Conservation (phyloP, 2,888 invertebrate genomes). For the Willowsia nigromaculata region DNA sequence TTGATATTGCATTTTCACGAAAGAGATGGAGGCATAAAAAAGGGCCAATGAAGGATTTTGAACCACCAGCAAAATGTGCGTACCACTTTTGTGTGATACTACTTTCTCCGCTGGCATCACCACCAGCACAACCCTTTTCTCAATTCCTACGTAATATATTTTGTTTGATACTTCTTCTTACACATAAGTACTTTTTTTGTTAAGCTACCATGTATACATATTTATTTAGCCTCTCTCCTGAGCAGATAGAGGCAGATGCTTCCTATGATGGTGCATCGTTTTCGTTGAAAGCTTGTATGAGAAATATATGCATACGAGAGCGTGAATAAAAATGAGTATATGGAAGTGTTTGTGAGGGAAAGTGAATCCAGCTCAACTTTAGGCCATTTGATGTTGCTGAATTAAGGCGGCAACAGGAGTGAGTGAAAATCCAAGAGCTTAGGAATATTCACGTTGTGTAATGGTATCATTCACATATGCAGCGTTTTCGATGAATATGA, state of each 20-base stretch:
- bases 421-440: conserved; percentile 70
- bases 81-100: conserved; percentile 23
- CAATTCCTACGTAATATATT: conserved; percentile 24
- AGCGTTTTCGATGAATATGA: conserved; percentile 37
- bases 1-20: conserved; percentile 79
- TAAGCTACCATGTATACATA: conserved; percentile 15
- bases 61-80: conserved; percentile 48
- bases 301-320: neutral
- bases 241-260: neutral
- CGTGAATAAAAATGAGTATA: neutral
- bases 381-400: conserved; percentile 6
- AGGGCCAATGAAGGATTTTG: conserved; percentile 69
- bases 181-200: neutral
- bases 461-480: conserved; percentile 40
- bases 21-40: conserved; percentile 66
- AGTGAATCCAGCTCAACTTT: conserved; percentile 6
- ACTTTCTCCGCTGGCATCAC: conserved; percentile 1
- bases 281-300: neutral
- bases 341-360: conserved; percentile 38
- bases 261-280: neutral
- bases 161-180: conserved; percentile 26
- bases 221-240: neutral
- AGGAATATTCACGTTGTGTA: conserved; percentile 58
- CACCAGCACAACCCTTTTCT: conserved; percentile 18
- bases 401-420: conserved; percentile 27